phyloP scores from a whole-genome alignment of 2,888 invertebrate genomes.

The Loripinus fragilis region DNA sequence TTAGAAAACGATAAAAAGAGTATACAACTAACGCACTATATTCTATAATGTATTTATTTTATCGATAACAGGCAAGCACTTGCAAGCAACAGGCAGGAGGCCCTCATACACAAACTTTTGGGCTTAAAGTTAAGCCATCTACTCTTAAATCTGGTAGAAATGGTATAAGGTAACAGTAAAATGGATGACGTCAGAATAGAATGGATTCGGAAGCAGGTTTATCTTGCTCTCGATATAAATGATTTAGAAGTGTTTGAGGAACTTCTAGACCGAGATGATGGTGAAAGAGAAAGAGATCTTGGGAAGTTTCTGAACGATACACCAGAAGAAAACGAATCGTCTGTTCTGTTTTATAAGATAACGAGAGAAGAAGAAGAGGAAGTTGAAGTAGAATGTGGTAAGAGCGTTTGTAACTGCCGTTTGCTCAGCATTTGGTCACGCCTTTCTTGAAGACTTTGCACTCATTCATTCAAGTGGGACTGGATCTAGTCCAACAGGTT shows the following conservation, averaged over 20 bases:
- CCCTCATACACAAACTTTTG: not conserved
- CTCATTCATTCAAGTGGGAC: no score
- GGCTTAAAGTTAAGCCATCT: not conserved
- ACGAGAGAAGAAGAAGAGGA: conserved; percentile 82
- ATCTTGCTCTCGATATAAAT: conserved; percentile 78
- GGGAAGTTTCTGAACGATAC: conserved; percentile 83
- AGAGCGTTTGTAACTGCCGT: no score
- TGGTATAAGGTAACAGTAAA: not conserved
- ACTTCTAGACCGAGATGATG: conserved; percentile 82
- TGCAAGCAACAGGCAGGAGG: not conserved
- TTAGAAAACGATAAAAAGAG: no score
- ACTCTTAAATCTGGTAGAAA: not conserved
- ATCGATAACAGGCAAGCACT: not conserved
- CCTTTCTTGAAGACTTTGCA: no score
- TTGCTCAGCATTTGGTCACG: no score
- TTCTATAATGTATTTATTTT: no score
- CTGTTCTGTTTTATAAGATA: conserved; percentile 82
- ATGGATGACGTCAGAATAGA: conserved; percentile 83
- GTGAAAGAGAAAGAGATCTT: conserved; percentile 80
- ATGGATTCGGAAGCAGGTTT: conserved; percentile 82
- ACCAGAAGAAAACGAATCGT: conserved; percentile 80
- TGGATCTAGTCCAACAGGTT: no score
- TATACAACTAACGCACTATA: no score
- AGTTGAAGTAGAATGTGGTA: conserved; percentile 83
- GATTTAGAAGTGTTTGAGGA: conserved; percentile 82